phyloP scores from a whole-genome alignment of 64 coral and sea anemone species.

The Orbicella faveolata region DNA sequence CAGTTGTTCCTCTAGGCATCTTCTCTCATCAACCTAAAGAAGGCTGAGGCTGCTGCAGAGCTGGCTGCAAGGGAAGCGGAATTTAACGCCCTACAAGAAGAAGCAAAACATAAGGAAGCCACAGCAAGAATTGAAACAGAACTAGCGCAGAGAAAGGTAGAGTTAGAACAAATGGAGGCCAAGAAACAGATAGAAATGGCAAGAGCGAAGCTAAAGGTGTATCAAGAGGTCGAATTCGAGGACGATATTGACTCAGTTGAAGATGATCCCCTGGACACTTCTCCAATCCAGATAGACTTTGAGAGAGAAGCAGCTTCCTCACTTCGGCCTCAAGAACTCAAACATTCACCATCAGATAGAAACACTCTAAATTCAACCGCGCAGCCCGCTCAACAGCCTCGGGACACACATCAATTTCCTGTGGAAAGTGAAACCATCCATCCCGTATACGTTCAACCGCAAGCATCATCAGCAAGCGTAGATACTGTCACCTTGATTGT shows the following conservation, averaged over 20 bases:
- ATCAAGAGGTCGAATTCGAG: no score
- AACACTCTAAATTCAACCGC: neutral
- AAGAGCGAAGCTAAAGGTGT: no score
- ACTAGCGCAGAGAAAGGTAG: no score
- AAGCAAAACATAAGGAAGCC: slow-evolving; percentile 2
- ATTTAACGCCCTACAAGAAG: slow-evolving; percentile 6
- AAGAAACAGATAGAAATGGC: no score
- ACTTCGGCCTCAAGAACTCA: neutral
- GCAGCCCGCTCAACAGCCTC: no score
- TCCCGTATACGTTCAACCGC: no score
- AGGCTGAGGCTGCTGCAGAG: slow-evolving; percentile 8
- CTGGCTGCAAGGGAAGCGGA: neutral
- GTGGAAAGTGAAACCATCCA: no score
- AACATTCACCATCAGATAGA: neutral
- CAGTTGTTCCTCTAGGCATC: neutral
- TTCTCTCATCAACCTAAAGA: neutral
- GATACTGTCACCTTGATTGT: no score
- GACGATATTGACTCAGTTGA: neutral
- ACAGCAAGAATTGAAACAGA: slow-evolving; percentile 6
- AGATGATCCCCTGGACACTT: neutral
- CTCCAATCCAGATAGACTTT: neutral
- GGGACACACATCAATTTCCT: no score
- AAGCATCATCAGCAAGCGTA: no score
- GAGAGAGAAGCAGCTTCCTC: neutral
- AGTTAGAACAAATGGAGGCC: no score